Conservation (phyloP, 1,140 invertebrate species). For the Heterodera schachtii region DNA sequence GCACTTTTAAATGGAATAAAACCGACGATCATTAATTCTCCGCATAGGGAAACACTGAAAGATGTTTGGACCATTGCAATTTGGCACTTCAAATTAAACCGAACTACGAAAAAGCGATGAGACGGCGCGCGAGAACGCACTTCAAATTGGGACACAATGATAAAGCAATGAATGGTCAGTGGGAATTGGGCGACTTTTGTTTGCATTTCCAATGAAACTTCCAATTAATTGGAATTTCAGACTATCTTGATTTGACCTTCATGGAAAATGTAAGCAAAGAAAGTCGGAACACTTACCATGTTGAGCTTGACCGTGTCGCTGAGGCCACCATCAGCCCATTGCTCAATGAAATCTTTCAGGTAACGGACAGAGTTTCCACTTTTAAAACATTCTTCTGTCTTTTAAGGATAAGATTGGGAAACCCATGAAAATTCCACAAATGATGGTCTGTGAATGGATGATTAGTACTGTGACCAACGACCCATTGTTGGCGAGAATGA, state of each 20-base stretch:
- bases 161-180: slow-evolving; percentile 7
- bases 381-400: not conserved
- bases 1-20: not conserved
- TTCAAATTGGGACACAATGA: slow-evolving; percentile 10
- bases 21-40: not conserved
- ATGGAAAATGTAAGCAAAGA: slow-evolving; percentile 10
- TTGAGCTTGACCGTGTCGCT: slow-evolving; percentile 18
- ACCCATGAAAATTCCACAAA: slow-evolving; percentile 23
- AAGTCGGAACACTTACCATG: not conserved
- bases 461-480: slow-evolving; percentile 17
- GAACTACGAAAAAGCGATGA: slow-evolving; percentile 20
- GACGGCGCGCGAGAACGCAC: slow-evolving; percentile 8
- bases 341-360: slow-evolving; percentile 7
- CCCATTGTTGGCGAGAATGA: not conserved
- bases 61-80: slow-evolving; percentile 14
- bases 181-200: no score
- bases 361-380: not conserved
- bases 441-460: slow-evolving; percentile 5
- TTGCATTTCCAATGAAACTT: no score
- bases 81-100: slow-evolving; percentile 19
- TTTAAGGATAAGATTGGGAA: slow-evolving; percentile 4
- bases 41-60: slow-evolving; percentile 1
- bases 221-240: not conserved
- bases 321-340: not conserved
- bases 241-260: slow-evolving; percentile 13